These are phyloP conservation scores for Holothuria scabra DNA, from an alignment of 53 echinoderm and acorn worm genomes.

Conservation along the genomic window DNA sequence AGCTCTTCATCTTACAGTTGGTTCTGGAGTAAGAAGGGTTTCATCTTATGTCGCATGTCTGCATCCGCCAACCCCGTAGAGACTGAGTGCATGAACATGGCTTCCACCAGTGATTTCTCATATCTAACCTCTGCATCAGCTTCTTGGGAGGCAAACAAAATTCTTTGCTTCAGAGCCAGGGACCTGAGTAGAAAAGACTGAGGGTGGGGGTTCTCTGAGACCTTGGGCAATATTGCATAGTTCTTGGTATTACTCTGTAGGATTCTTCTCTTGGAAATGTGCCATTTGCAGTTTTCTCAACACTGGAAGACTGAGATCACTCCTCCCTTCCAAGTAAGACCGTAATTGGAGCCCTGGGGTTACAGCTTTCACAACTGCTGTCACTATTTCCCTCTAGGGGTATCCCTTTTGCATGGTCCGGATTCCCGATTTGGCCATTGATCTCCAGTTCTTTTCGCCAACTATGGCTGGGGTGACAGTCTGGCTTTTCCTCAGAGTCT, in stretches of 20 bases:
- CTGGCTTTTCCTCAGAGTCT: no score
- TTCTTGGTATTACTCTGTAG: constrained; percentile 38
- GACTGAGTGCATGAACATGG: constrained; percentile 30
- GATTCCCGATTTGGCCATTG: constrained; percentile 59
- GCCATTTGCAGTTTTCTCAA: constrained; percentile 42
- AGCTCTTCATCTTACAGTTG: constrained; percentile 25
- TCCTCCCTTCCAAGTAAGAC: constrained; percentile 47
- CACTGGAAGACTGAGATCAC: constrained; percentile 8
- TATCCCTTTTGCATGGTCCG: constrained; percentile 47
- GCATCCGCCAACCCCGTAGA: constrained; percentile 2
- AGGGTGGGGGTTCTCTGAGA: constrained; percentile 23
- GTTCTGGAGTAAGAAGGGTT: neutral
- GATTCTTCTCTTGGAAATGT: constrained; percentile 56
- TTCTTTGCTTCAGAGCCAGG: no score
- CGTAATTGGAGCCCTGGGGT: constrained; percentile 30
- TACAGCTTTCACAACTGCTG: constrained; percentile 36
- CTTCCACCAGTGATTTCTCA: constrained; percentile 32
- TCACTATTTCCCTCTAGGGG: constrained; percentile 50
- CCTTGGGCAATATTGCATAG: constrained; percentile 13
- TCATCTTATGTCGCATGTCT: constrained; percentile 12
- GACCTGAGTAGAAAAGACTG: constrained; percentile 40
- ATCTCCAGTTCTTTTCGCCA: constrained; percentile 51
- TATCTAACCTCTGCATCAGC: constrained; percentile 29
- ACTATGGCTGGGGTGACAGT: no score
- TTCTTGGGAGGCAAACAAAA: constrained; percentile 53